Percentiles rank a stretch among this genome's conserved stretches.
Conservation (phyloP, 2,113 vertebrate genomes). For the Nannospalax galili region DNA sequence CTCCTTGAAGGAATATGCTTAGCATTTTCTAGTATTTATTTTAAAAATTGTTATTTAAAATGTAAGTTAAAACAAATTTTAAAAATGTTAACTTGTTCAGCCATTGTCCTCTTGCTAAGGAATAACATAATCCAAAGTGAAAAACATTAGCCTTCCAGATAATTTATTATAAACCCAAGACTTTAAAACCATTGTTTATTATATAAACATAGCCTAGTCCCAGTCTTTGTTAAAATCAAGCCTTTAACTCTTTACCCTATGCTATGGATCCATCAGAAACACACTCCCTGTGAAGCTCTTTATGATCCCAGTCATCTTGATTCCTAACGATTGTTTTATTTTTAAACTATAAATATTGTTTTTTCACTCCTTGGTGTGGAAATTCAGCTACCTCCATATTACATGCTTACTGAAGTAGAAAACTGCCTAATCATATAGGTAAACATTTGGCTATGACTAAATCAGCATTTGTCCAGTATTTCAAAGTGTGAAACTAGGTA, state of each 20-base stretch:
- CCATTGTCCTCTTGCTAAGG: constrained; percentile 65
- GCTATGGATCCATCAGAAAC: constrained; percentile 80
- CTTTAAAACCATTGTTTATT: constrained; percentile 81
- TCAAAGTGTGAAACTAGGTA: constrained; percentile 87
- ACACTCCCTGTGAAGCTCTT: constrained; percentile 82
- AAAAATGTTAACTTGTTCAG: constrained; percentile 61
- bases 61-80: constrained; percentile 69
- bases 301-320: constrained; percentile 83
- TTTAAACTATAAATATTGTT: constrained; percentile 90
- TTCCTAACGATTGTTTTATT: constrained; percentile 87
- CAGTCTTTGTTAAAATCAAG: constrained; percentile 76
- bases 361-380: constrained; percentile 85
- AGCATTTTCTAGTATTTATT: constrained; percentile 33
- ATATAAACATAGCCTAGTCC: constrained; percentile 78
- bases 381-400: constrained; percentile 87
- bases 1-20: background rate
- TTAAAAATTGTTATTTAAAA: constrained; percentile 67
- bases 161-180: constrained; percentile 82
- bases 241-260: constrained; percentile 73
- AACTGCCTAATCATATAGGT: constrained; percentile 91
- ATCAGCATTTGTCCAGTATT: constrained; percentile 87
- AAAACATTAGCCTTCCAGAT: constrained; percentile 71
- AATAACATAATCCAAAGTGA: constrained; percentile 68
- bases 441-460: constrained; percentile 89
- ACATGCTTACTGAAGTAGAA: constrained; percentile 89